These are phyloP conservation scores for Meandrusa payeni DNA, from an alignment of 2,888 invertebrate genomes.

Conservation along the genomic window DNA sequence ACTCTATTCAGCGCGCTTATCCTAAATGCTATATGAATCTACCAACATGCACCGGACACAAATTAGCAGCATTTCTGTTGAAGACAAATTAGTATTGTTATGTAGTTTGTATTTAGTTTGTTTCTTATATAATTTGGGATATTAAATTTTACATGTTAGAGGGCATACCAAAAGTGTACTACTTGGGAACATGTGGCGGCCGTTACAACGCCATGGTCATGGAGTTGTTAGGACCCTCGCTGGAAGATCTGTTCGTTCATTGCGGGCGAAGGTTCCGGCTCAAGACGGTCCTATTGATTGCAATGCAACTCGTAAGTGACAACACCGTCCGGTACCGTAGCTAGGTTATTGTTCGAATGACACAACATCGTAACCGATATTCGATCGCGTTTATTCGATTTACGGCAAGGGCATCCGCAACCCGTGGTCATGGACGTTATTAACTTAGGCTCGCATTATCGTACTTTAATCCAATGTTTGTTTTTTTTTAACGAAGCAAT, in stretches of 20 bases:
- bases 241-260: slow-evolving; percentile 99
- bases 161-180: slow-evolving; percentile 99
- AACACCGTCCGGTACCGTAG: slow-evolving; percentile 25
- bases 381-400: slow-evolving; percentile 35
- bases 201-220: slow-evolving; percentile 99
- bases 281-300: slow-evolving; percentile 98
- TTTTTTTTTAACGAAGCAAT: slow-evolving; percentile 48
- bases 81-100: no score
- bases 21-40: no score
- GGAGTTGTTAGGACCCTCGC: slow-evolving; percentile 99
- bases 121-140: no score
- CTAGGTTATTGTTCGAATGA: slow-evolving; percentile 34
- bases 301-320: slow-evolving; percentile 95
- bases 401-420: slow-evolving; percentile 51
- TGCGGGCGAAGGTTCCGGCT: slow-evolving; percentile 98
- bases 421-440: slow-evolving; percentile 67
- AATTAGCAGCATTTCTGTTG: no score
- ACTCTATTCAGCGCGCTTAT: no score
- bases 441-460: slow-evolving; percentile 25
- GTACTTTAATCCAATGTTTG: slow-evolving; percentile 29
- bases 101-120: no score
- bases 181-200: slow-evolving; percentile 99
- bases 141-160: slow-evolving; percentile 79
- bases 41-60: no score
- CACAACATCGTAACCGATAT: slow-evolving; percentile 72